Evolutionary conservation across 2,113 vertebrate genomes (phyloP).

Genomic region (Pelusios castaneus): DNA sequence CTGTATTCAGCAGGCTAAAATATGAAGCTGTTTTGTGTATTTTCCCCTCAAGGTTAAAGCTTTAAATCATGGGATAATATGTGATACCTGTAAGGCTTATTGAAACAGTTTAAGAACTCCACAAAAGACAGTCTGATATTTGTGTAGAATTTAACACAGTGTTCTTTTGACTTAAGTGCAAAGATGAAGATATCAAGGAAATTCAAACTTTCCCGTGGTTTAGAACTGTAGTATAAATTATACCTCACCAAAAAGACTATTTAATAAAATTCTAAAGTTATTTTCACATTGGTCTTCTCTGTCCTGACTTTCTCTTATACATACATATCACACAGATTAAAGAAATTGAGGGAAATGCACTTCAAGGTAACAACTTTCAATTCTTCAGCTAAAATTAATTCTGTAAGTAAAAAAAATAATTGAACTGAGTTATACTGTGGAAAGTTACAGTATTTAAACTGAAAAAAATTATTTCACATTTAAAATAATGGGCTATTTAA

Average conservation of each 20-base stretch:
- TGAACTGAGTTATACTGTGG: neutral
- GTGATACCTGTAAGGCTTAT: conserved; percentile 70
- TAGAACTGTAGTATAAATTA: neutral
- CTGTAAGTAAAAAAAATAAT: neutral
- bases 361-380: neutral
- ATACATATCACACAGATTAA: neutral
- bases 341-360: neutral
- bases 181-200: conserved; percentile 44
- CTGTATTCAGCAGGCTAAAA: conserved; percentile 56
- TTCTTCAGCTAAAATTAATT: neutral
- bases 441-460: neutral
- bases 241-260: neutral
- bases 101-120: conserved; percentile 70
- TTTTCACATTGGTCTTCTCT: neutral
- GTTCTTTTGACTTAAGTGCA: conserved; percentile 61
- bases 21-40: conserved; percentile 62
- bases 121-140: conserved; percentile 63
- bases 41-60: conserved; percentile 72
- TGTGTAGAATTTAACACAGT: conserved; percentile 61
- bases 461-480: neutral
- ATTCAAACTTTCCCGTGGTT: neutral
- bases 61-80: conserved; percentile 71
- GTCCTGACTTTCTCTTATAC: conserved; percentile 10
- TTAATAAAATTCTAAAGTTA: neutral
- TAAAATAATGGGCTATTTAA: neutral